These are phyloP conservation scores for Cephus runcator DNA, from an alignment of 2,888 invertebrate genomes.

Conservation along the genomic window DNA sequence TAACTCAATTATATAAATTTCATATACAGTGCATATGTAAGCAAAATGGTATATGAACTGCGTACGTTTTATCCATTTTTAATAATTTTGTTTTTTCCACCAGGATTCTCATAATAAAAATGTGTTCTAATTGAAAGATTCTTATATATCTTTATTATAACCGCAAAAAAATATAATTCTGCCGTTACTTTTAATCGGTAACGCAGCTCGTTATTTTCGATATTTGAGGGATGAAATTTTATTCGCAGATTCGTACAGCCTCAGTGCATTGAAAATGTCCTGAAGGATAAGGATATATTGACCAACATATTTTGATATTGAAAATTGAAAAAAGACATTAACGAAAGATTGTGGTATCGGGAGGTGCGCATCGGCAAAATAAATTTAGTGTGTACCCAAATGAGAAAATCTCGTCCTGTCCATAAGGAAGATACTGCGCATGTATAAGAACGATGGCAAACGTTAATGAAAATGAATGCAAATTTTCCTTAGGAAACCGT, in stretches of 20 bases:
- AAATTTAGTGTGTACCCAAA: background rate
- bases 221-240: background rate
- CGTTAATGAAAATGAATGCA: background rate
- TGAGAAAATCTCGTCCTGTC: background rate
- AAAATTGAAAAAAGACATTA: background rate
- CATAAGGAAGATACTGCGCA: background rate
- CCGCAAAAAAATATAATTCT: background rate
- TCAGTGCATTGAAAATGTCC: background rate
- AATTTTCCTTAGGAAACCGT: background rate
- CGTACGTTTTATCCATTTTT: no score
- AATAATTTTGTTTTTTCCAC: no score
- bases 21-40: no score
- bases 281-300: background rate
- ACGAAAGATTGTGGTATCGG: no score
- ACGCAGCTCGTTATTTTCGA: background rate
- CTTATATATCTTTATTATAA: background rate
- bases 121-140: background rate
- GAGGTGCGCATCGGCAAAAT: background rate
- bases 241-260: background rate
- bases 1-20: no score
- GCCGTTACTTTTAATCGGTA: background rate
- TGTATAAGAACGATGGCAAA: background rate
- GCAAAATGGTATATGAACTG: no score
- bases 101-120: background rate
- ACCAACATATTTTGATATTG: background rate